Conservation (phyloP, 2,797 vertebrate species). For the Hoplostethus atlanticus region DNA sequence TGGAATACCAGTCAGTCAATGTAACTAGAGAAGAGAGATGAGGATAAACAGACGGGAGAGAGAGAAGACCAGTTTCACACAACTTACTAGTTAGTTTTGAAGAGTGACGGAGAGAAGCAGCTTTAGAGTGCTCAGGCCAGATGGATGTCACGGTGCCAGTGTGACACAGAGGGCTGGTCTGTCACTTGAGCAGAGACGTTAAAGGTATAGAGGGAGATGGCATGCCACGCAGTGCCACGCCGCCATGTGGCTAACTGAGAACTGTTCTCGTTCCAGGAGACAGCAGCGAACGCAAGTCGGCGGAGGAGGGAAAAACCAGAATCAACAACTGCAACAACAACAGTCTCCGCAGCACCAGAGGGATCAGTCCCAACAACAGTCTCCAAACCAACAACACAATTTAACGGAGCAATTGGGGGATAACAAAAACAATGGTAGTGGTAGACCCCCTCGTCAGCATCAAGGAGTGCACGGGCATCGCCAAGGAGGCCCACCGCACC, state of each 20-base stretch:
- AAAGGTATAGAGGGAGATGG: constrained; percentile 4
- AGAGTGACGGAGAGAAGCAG: background rate
- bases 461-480: constrained; percentile 89
- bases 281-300: constrained; percentile 88
- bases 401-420: constrained; percentile 84
- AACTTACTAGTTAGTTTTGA: background rate
- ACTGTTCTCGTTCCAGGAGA: constrained; percentile 85
- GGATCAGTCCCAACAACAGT: constrained; percentile 82
- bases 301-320: constrained; percentile 83
- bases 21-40: background rate
- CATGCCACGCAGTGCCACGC: constrained; percentile 17
- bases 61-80: background rate
- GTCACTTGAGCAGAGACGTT: constrained; percentile 2
- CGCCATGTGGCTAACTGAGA: constrained; percentile 57
- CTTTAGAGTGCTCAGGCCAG: background rate
- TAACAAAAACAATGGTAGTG: constrained; percentile 85
- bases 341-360: constrained; percentile 85
- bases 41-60: background rate
- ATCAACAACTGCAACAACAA: constrained; percentile 76
- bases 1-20: background rate
- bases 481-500: constrained; percentile 85
- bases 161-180: background rate
- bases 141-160: constrained; percentile 13
- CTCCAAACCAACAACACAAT: constrained; percentile 83
- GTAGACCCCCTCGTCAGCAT: constrained; percentile 87